These are phyloP conservation scores for Macrotrachela quadricornifera DNA, from an alignment of 1,140 invertebrate genomes.

Conservation along the genomic window DNA sequence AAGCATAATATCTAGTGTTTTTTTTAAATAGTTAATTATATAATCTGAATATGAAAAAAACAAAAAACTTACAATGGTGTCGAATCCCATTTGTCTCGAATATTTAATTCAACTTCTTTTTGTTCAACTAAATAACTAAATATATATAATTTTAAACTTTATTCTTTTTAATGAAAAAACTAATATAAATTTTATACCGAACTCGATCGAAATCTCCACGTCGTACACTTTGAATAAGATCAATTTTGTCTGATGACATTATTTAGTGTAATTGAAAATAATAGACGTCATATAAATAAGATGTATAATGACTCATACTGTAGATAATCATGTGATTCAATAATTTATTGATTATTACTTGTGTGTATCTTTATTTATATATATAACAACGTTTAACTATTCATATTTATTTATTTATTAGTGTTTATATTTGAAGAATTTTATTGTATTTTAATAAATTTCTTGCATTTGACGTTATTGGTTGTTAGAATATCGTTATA, in stretches of 20 bases:
- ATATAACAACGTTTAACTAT: too few relatives aligned
- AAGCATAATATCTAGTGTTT: slow-evolving; percentile 35
- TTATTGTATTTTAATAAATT: too few relatives aligned
- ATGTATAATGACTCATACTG: slow-evolving; percentile 13
- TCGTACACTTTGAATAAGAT: slow-evolving; percentile 27
- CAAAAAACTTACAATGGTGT: slow-evolving; percentile 36
- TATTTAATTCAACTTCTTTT: slow-evolving; percentile 34
- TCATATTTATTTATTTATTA: too few relatives aligned
- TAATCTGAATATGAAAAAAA: not conserved
- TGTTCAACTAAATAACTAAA: slow-evolving; percentile 33
- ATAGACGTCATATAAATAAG: too few relatives aligned
- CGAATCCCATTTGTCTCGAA: slow-evolving; percentile 37
- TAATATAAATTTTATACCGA: slow-evolving; percentile 14
- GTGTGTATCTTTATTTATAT: too few relatives aligned
- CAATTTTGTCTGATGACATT: not conserved
- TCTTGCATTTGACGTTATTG: too few relatives aligned
- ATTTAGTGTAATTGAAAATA: slow-evolving; percentile 27
- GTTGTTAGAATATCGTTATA: too few relatives aligned
- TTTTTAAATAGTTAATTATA: not conserved
- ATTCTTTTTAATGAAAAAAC: not conserved
- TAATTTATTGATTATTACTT: too few relatives aligned
- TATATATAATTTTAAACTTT: slow-evolving; percentile 6
- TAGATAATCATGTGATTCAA: too few relatives aligned
- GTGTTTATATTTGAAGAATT: too few relatives aligned
- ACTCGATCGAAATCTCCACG: slow-evolving; percentile 26